Evolutionary conservation across 2,113 vertebrate genomes (phyloP).

Genomic region (Corythornis cristatus): DNA sequence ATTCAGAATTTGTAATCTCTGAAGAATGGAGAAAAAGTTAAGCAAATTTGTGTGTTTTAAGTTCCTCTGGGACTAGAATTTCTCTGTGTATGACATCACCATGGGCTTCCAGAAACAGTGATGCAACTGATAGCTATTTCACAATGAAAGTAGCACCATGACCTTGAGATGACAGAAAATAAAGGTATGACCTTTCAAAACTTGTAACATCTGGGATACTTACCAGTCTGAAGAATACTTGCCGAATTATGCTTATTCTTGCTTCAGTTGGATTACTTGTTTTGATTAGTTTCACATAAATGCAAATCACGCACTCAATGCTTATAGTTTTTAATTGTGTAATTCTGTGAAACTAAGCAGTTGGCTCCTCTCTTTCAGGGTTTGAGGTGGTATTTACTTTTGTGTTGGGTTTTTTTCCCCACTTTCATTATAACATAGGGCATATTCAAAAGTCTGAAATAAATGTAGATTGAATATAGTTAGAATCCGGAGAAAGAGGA

Average conservation of each 20-base stretch:
- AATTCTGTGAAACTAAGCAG: background rate
- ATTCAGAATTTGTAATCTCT: background rate
- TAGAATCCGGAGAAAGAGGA: background rate
- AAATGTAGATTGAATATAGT: background rate
- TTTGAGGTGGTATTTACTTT: background rate
- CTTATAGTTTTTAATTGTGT: fast-evolving
- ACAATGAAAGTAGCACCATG: background rate
- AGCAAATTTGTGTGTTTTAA: background rate
- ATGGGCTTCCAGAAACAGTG: background rate
- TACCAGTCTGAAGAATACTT: background rate
- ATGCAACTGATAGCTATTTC: background rate
- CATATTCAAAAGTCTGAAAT: background rate
- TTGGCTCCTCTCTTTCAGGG: background rate
- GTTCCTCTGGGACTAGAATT: background rate
- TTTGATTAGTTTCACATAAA: background rate
- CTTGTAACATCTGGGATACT: background rate
- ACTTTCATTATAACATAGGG: background rate
- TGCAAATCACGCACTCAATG: background rate
- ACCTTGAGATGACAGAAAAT: background rate
- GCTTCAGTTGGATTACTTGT: background rate
- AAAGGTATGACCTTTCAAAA: background rate
- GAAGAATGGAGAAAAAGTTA: background rate
- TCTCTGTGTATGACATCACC: background rate
- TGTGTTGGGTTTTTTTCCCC: fast-evolving
- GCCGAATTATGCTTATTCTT: background rate